These are phyloP conservation scores for Stichopus chloronotus DNA, from an alignment of 35 echinoderm and acorn worm species.

Conservation along the genomic window DNA sequence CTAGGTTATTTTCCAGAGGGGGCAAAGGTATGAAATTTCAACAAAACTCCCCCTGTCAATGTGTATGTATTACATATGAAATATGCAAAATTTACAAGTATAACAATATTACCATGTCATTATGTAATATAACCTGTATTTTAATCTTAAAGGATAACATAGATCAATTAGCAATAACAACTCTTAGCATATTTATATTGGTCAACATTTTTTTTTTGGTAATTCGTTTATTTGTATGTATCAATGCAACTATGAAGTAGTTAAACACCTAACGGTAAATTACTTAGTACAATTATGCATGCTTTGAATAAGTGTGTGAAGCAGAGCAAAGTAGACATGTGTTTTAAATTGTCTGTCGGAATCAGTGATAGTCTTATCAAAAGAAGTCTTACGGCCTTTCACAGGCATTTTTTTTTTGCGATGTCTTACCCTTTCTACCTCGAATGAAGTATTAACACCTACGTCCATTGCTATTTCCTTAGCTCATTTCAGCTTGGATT, in stretches of 20 bases:
- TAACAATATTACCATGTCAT: too few species aligned
- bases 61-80: not conserved
- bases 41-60: not conserved
- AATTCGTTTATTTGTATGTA: too few species aligned
- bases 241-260: too few species aligned
- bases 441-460: not conserved
- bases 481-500: not conserved
- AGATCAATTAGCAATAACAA: not conserved
- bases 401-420: not conserved
- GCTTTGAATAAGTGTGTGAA: constrained; percentile 10
- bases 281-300: not conserved
- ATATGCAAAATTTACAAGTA: too few species aligned
- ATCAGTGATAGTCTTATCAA: not conserved
- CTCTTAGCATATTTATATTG: too few species aligned
- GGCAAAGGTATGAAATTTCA: not conserved
- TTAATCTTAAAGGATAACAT: not conserved
- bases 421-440: not conserved
- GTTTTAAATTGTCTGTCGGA: too few species aligned
- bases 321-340: not conserved
- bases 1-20: too few species aligned
- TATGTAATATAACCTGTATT: not conserved
- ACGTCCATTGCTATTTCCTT: not conserved
- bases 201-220: too few species aligned
- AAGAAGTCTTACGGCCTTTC: not conserved
- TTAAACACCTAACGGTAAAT: not conserved